Conservation (phyloP, 2,113 vertebrate species). For the Mastomys natalensis region DNA sequence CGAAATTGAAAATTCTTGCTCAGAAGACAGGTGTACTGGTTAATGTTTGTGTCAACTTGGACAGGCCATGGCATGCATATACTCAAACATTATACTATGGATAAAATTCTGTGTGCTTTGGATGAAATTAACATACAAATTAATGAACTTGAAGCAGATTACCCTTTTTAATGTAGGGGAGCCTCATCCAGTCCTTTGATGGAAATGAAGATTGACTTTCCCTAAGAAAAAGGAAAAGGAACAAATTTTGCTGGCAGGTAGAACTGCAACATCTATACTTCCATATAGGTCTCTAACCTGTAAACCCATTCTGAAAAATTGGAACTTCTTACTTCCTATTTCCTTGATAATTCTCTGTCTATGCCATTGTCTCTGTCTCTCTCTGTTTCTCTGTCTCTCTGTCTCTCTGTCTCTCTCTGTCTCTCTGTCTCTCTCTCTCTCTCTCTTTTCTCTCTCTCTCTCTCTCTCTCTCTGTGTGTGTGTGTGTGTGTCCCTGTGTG, state of each 20-base stretch:
- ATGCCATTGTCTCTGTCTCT: no score
- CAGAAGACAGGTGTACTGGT: neutral
- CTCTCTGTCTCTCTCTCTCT: no score
- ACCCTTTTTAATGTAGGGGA: neutral
- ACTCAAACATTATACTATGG: neutral
- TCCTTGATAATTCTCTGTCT: neutral
- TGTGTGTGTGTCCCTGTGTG: neutral
- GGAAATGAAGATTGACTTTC: neutral
- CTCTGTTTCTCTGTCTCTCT: neutral
- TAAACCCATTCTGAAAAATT: neutral
- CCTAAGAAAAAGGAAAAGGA: neutral
- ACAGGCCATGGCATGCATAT: neutral
- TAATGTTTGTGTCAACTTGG: neutral
- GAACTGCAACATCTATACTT: neutral
- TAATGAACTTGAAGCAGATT: neutral
- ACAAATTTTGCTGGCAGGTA: neutral
- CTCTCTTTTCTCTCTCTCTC: rapidly evolving
- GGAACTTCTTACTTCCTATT: neutral
- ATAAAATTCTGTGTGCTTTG: neutral
- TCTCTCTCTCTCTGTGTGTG: no score
- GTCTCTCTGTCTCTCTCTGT: neutral
- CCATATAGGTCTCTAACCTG: neutral
- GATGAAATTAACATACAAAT: neutral
- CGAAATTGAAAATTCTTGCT: neutral
- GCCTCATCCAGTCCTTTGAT: neutral